Base-by-base conservation (phyloP, 2,888 invertebrate species). In the Rosalia funebris region DNA sequence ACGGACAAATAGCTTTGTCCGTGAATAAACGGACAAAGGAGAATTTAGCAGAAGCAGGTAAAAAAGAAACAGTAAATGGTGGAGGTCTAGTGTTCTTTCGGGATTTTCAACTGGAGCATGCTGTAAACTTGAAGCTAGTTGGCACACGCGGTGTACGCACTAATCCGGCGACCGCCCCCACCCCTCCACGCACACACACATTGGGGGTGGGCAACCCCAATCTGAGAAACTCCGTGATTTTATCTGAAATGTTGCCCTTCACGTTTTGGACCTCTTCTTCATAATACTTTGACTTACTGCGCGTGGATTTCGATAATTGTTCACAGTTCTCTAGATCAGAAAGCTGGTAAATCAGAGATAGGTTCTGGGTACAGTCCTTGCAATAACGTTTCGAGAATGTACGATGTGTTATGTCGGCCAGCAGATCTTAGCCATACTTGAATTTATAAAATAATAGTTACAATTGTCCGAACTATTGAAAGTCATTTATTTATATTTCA, bases 191-290 rank as follows among this genome's bases (percentile, higher is more conserved):
- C 62, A 44, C 11, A 25, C 60, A 62, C 63, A 61, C 62, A 39
- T 7, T 17, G 58, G 52, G 58, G 57, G 57, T 59, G 60, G 56
- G 55, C 65, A 67, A 69, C 75, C 75, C 69, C 71, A 71, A 75
- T 75, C 73, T 74, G 70, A 73, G 77, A 76, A 76, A 69, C 67
- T 70, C 70, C 71, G 69, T 71, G 76, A 76, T 77, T 76, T 57
- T 77, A 75, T 75, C 74, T 72, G 62, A 68, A 72, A 71, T 68
- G 65, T 63, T 60, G 69, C 71, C 50, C 44, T 36, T 50, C 44
- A 50, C 57, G 53, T 53, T 53, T 53, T 53, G 42, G 41, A 53
- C 53, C 32, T 53, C 53, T 53, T 53, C 53, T 42, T 53, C 53
- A 53, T 53, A 53, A 53, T 53, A 42, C 53, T 42, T 41, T 42